These are phyloP conservation scores for Drosophila colorata DNA, from an alignment of 2,888 invertebrate genomes.

Conservation along the genomic window DNA sequence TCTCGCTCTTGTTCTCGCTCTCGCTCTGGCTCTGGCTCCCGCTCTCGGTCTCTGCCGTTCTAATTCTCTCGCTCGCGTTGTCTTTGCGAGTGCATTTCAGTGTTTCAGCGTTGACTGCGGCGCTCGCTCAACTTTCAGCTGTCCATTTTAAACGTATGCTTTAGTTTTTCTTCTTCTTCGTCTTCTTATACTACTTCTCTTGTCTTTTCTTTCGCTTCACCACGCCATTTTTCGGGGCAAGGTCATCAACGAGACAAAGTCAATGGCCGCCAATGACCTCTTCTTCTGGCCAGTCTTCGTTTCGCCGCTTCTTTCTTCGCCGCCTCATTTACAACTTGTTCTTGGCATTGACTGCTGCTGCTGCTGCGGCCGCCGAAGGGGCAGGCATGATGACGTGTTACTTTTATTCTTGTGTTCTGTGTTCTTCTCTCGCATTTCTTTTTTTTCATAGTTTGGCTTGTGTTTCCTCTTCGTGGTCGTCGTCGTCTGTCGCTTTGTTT, in stretches of 20 bases:
- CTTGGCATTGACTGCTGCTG: slow-evolving; percentile 61
- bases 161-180: slow-evolving; percentile 13
- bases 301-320: slow-evolving; percentile 23
- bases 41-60: slow-evolving; percentile 8
- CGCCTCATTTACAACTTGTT: slow-evolving; percentile 77
- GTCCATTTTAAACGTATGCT: slow-evolving; percentile 39
- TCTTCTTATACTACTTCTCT: slow-evolving; percentile 15
- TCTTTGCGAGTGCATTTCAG: slow-evolving; percentile 60
- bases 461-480: slow-evolving; percentile 64
- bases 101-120: slow-evolving; percentile 30
- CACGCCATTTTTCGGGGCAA: slow-evolving; percentile 85
- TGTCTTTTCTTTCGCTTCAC: slow-evolving; percentile 46
- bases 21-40: neutral
- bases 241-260: slow-evolving; percentile 85
- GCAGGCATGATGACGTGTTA: slow-evolving; percentile 76
- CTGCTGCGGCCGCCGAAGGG: slow-evolving; percentile 20
- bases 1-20: slow-evolving; percentile 6
- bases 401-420: slow-evolving; percentile 58
- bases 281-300: slow-evolving; percentile 66
- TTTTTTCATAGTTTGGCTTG: slow-evolving; percentile 55
- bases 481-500: slow-evolving; percentile 56
- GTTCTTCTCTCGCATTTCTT: slow-evolving; percentile 61
- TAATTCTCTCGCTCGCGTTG: slow-evolving; percentile 31
- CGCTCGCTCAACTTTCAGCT: slow-evolving; percentile 60
- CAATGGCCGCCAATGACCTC: slow-evolving; percentile 85